Conservation (phyloP, 1,140 invertebrate species). For the Psix sp. region DNA sequence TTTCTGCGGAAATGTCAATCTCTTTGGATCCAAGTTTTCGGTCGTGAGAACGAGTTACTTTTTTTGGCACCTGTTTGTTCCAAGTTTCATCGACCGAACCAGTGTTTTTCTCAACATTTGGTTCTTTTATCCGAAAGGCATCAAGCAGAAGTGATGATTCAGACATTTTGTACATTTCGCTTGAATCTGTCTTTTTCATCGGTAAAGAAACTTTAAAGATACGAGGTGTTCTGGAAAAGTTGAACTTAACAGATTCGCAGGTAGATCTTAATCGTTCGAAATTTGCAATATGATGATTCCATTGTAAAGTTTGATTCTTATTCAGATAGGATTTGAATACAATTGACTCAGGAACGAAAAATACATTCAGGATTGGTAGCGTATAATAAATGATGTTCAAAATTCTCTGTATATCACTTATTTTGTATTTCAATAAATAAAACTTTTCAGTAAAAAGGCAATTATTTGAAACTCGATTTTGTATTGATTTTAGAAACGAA, state of each 20-base stretch:
- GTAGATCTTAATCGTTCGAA: slow-evolving; percentile 14
- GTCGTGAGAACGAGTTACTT: slow-evolving; percentile 15
- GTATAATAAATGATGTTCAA: no score
- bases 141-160: slow-evolving; percentile 31
- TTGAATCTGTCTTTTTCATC: slow-evolving; percentile 12
- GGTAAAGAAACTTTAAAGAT: slow-evolving; percentile 5
- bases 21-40: neutral
- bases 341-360: no score
- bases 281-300: slow-evolving; percentile 14
- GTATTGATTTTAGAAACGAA: no score
- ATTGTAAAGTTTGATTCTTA: slow-evolving; percentile 16
- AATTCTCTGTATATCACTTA: no score
- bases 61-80: slow-evolving; percentile 24
- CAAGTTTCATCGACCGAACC: slow-evolving; percentile 30
- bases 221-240: slow-evolving; percentile 12
- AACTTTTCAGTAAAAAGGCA: no score
- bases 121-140: slow-evolving; percentile 21
- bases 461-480: no score
- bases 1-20: slow-evolving; percentile 4
- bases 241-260: slow-evolving; percentile 7
- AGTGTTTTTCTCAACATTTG: slow-evolving; percentile 10
- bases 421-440: no score
- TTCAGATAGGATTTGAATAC: slow-evolving; percentile 6
- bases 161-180: slow-evolving; percentile 16
- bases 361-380: no score